Base-by-base conservation (phyloP, 2,113 vertebrate species). In the Hymenochirus boettgeri region DNA sequence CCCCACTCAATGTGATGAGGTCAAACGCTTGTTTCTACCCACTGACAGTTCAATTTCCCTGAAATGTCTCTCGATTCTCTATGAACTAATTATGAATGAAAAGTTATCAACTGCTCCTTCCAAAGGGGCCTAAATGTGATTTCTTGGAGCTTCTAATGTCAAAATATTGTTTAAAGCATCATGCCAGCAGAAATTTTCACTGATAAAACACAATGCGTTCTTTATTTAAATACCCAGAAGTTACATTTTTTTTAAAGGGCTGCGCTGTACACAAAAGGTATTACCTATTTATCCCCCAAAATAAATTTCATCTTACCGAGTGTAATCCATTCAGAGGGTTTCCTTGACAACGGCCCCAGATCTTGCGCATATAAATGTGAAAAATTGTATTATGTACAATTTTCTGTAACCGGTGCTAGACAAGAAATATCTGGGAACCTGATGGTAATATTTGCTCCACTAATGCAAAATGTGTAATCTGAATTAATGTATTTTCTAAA, bases 41-140 rank as follows among this genome's bases (percentile, higher is more conserved):
- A 86, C 92, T 96, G 95, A 98, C 96, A 97, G 96, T 98, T 98
- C 94, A 97, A 98, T 98, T 98, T 96, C 95, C 95, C 92, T 91
- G 91, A 90, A 86, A 90, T 86, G 90, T 91, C 88, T 92, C 88
- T 88, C 85, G 89, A 89, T 92, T 96, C 91, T 91, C 92, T 81
- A 90, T 82, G 86, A 86, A 86, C 92, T 98, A 98, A 98, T 98
- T 96, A 96, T 98, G 94, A 98, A 96, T 95, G 95, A 98, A 98
- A 96, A 91, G 92, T 96, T 95, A 96, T 98, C 92, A 97, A 93
- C 83, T 84, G 85, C 86, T 88, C 78, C 82, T 80, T 82, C 88
- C 89, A 91, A 91, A 83, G 84, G 87, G 83, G 84, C 87, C 89
- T 90, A 90, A 91, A 87, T 89, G 86, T 89, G 84, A 85, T 90